Evolutionary conservation across 2,888 invertebrate genomes (phyloP).

Genomic region (Cantharis rufa): DNA sequence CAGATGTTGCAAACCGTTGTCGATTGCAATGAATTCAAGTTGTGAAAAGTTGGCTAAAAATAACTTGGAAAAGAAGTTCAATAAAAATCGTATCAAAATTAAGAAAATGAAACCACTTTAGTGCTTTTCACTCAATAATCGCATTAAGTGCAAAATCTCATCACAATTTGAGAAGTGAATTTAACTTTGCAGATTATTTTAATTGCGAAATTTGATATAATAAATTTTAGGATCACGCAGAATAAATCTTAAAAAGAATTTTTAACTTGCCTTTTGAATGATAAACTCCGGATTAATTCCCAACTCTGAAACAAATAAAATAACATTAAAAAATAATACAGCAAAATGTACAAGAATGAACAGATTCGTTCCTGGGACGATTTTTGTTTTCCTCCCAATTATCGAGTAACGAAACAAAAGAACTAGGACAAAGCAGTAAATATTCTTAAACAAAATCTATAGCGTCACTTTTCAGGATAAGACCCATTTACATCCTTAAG

Average conservation of each 20-base stretch:
- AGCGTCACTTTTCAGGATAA: constrained; percentile 43
- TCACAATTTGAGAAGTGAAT: constrained; percentile 25
- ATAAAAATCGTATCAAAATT: constrained; percentile 28
- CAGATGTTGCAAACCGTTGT: constrained; percentile 10
- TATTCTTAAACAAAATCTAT: constrained; percentile 40
- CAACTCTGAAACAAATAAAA: constrained; percentile 39
- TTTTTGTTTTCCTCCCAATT: neutral
- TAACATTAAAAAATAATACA: constrained; percentile 15
- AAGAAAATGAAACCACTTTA: constrained; percentile 28
- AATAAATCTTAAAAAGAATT: constrained; percentile 1
- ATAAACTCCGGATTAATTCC: constrained; percentile 45
- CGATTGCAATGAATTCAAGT: constrained; percentile 22
- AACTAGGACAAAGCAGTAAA: constrained; percentile 23
- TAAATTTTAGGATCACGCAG: constrained; percentile 13
- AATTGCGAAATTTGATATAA: constrained; percentile 29
- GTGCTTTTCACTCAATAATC: constrained; percentile 31
- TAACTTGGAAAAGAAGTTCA: constrained; percentile 25
- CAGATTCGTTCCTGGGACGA: neutral
- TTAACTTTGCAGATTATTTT: constrained; percentile 31
- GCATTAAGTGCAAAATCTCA: constrained; percentile 32
- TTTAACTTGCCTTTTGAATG: constrained; percentile 41
- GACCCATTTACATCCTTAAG: constrained; percentile 23
- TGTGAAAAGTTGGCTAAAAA: constrained; percentile 23
- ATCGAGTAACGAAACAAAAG: constrained; percentile 21
- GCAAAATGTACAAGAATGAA: neutral